Base-by-base conservation (phyloP, 2,888 invertebrate species). In the Pristionchus entomophagus region DNA sequence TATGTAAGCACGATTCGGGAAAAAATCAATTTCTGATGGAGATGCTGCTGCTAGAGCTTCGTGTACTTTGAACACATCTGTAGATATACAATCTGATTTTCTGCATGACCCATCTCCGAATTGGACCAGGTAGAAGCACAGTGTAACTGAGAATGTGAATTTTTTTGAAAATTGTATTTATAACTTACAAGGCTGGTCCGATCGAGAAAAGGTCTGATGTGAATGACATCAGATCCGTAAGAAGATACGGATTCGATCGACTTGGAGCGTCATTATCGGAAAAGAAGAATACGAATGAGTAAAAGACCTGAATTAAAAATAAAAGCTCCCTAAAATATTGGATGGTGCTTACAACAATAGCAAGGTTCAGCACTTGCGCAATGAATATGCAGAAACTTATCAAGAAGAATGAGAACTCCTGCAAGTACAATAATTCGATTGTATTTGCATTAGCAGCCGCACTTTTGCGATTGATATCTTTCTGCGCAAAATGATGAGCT, bases 331-430 rank as follows among this genome's bases (percentile, higher is more conserved):
- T n/a, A n/a, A n/a, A n/a, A n/a, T n/a, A n/a, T n/a, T n/a, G n/a
- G n/a, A n/a, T n/a, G n/a, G n/a, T 6, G 14, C 38, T 35, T 19
- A 41, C 69, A 35, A 69, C 38, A 19, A 69, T n/a, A 1, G n/a
- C 19, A 0, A 69, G n/a, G n/a, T 69, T 69, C 22, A 69, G 22
- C 19, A 69, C 35, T 38, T 69, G 69, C 69, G 69, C 69, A 32
- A 69, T 1, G 12, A 69, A 69, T 17, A 69, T 69, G 41, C 69
- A 69, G 69, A 69, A 69, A 38, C 69, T 69, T 12, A 69, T 69
- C 17, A 69, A 38, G n/a, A 69, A 69, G 38, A 69, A 69, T 3
- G 69, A 69, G n/a, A 69, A 19, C n/a, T 69, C 69, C 69, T 69
- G 69, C 19, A 29, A 4, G 14, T 17, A 14, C 17, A 41, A 38